A percentile compares a stretch with the other conserved stretches of the same genome.
Evolutionary conservation across 1,140 invertebrate genomes (phyloP).

Genomic region (Listronotus bonariensis): DNA sequence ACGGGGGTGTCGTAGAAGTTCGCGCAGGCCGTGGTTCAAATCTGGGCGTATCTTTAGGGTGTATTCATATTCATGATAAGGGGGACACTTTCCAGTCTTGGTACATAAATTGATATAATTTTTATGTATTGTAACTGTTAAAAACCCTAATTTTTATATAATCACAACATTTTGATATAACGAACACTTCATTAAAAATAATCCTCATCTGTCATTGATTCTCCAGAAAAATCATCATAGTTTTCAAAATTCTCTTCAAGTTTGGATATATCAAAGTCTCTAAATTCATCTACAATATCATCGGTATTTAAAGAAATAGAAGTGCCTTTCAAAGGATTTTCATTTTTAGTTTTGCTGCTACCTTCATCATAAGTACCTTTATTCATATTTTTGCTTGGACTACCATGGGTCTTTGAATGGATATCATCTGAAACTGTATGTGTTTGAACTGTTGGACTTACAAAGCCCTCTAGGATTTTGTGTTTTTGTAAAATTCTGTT

Average conservation of each 20-base stretch:
- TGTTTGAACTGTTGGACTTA: constrained; percentile 24
- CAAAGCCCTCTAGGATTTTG: constrained; percentile 40
- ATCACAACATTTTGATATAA: not conserved
- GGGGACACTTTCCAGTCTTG: too few species aligned
- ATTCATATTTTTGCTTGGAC: not conserved
- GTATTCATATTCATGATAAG: too few species aligned
- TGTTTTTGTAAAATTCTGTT: constrained; percentile 42
- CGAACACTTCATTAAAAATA: constrained; percentile 2
- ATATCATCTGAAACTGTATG: not conserved
- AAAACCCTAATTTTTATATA: too few species aligned
- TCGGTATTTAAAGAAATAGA: not conserved
- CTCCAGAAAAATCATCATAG: constrained; percentile 18
- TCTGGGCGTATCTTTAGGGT: too few species aligned
- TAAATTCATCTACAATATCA: constrained; percentile 14
- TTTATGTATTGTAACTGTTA: too few species aligned
- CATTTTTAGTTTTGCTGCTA: not conserved
- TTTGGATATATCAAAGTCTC: constrained; percentile 6
- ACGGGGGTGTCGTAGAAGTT: too few species aligned
- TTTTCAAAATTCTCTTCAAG: constrained; percentile 20
- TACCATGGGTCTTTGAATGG: constrained; percentile 1
- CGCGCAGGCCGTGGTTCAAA: too few species aligned
- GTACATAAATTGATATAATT: too few species aligned
- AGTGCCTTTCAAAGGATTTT: constrained; percentile 10
- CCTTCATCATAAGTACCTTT: not conserved
- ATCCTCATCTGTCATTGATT: constrained; percentile 13